Evolutionary conservation across 1,140 invertebrate species (phyloP).

Genomic region (Camponotus floridanus): DNA sequence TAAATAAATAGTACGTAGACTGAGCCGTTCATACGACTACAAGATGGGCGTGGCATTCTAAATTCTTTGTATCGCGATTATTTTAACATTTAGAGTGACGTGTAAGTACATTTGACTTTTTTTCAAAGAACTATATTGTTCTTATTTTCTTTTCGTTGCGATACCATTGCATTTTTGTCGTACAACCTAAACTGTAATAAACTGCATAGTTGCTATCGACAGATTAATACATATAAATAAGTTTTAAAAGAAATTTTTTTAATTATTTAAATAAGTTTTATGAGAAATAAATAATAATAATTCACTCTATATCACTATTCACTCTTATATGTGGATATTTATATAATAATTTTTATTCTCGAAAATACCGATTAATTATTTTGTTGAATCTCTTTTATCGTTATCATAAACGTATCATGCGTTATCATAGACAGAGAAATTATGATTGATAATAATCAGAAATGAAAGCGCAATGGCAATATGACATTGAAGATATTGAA

Average conservation of each 20-base stretch:
- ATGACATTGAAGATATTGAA: not conserved
- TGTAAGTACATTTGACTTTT: not conserved
- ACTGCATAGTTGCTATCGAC: not conserved
- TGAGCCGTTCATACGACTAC: constrained; percentile 58
- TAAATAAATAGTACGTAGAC: constrained; percentile 62
- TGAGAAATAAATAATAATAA: constrained; percentile 8
- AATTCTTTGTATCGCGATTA: constrained; percentile 19
- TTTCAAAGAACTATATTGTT: not conserved
- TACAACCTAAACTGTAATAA: not conserved
- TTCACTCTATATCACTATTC: too few relatives aligned
- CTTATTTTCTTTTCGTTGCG: constrained; percentile 7
- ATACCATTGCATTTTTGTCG: not conserved
- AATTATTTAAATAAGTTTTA: not conserved
- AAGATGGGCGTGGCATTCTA: constrained; percentile 56
- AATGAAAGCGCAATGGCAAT: not conserved
- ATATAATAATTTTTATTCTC: constrained; percentile 30
- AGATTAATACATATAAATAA: constrained; percentile 9
- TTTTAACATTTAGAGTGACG: constrained; percentile 19
- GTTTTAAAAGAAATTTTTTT: too few relatives aligned
- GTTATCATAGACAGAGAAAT: constrained; percentile 27
- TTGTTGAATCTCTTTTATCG: not conserved
- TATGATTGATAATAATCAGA: constrained; percentile 16
- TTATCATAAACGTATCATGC: constrained; percentile 10
- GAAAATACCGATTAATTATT: constrained; percentile 36
- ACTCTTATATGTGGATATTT: not conserved